Evolutionary conservation across 2,888 invertebrate genomes (phyloP), one percentile per base, ranked within the genome.

Genomic region (Diachrysia chrysitis): DNA sequence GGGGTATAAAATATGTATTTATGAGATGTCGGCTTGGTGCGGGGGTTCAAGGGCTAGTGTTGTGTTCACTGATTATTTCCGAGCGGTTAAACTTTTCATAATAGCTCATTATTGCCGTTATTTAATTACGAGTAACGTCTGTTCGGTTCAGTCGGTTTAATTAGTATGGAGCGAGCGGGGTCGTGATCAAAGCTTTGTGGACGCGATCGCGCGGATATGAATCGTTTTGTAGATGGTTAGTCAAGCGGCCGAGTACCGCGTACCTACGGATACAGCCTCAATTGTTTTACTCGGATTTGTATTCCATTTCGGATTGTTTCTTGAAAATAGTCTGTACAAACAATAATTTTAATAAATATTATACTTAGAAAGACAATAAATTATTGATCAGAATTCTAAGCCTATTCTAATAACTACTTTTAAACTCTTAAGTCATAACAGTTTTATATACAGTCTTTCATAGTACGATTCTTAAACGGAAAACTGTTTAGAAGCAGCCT

Each of bases 141-240:
- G 81, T 78, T 80, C 78, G 63, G 77, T 63, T 78, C 78, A 78
- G 74, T 86, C 75, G 82, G 82, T 85, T 85, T 87, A 87, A 89
- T 89, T 89, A 86, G 83, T 83, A 82, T 83, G 83, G 83, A 82
- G 79, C 74, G 77, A 71, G 69, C 69, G 54, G 69, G 71, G 19
- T 63, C 37, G 77, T 83, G 89, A 89, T 90, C 90, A 90, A 89
- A 90, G 90, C 88, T 86, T 86, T 87, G 88, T 85, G 84, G 64
- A 70, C 66, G 84, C 83, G 80, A 85, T 84, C 84, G 72, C 73
- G 77, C 67, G 82, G 71, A 78, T 77, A 73, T 76, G 82, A 84
- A 82, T 84, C 79, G 81, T 70, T 84, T 73, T 78, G 76, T 77
- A 60, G 69, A 59, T 74, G 71, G 63, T 59, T 77, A 69, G 71